phyloP scores from a whole-genome alignment of 2,113 vertebrate genomes.

The Dasyurus viverrinus region DNA sequence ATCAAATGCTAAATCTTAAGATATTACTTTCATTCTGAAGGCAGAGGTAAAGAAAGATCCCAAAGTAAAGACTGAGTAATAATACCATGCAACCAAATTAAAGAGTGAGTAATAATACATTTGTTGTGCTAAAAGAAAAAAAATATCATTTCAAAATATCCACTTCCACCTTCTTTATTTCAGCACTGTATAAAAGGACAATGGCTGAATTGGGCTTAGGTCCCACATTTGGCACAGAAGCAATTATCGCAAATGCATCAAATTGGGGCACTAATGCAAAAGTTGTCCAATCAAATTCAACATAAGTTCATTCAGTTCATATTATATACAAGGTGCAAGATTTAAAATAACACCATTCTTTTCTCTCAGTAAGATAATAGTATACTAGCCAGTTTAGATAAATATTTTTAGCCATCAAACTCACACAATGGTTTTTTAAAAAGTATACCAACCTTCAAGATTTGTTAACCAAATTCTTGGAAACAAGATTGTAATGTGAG shows the following conservation, averaged over 20 bases:
- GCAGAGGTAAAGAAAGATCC: background rate
- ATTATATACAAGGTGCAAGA: background rate
- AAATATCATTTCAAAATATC: background rate
- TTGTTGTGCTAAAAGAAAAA: background rate
- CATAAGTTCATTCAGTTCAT: background rate
- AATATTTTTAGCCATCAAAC: background rate
- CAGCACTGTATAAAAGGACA: background rate
- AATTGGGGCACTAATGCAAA: slow-evolving; percentile 30
- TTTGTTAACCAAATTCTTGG: slow-evolving; percentile 26
- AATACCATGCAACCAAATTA: background rate
- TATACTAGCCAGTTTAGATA: background rate
- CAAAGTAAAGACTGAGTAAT: background rate
- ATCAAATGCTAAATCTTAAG: background rate
- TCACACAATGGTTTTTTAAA: slow-evolving; percentile 18
- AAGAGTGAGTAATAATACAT: background rate
- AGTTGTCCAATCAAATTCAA: background rate
- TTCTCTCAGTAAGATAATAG: background rate
- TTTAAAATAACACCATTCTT: background rate
- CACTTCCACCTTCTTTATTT: background rate
- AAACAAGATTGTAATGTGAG: slow-evolving; percentile 38
- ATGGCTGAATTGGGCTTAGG: background rate
- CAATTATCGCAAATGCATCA: background rate
- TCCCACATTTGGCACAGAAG: slow-evolving; percentile 19
- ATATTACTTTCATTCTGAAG: background rate
- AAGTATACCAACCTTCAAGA: background rate